Base-by-base conservation (phyloP, 2,888 invertebrate genomes). In the Fragum whitleyi region DNA sequence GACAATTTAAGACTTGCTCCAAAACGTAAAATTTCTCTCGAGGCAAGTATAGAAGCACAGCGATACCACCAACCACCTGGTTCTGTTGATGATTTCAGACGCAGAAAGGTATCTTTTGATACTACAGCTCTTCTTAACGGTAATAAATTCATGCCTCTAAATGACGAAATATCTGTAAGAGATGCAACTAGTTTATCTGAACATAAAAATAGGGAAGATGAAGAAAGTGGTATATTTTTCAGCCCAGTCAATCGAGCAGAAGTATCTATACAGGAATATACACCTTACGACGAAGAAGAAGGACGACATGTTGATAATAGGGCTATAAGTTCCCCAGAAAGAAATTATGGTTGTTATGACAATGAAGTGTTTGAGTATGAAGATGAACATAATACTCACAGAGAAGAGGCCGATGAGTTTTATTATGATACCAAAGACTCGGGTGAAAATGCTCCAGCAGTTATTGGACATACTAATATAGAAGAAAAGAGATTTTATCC, bases 81-180 rank as follows among this genome's bases (percentile, higher is more conserved):
- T 61, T 53, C 72, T 6, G 53, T 21, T 3, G 74, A 77, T 21
- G 29, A 53, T 6, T 19, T 65, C 11, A 71, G 79, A 67, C 82
- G 79, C 42, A 74, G 86, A 16, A 83, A 79, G 39, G 81, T 86
- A 3, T 83, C 81, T 2, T 83, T 86, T 51, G 81, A 81, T 57
- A 74, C 83, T 9, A 81, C 71, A 16, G 77, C 83, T 19, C 53
- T 80, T 19, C 68, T 77, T 9, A 73, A 74, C n/a, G 81, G 79
- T 0, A 78, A 39, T 16, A 39, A 36, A 32, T 47, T 74, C 11
- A 72, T 68, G 28, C 82, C 77, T n/a, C 47, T 79, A 19, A 79
- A 83, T 68, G 82, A 83, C 59, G 77, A 78, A 51, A 42, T 67
- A 14, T 32, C 65, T 23, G 42, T 42, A 9, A 39, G 26, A 21